These are phyloP conservation scores for Tetranychus urticae DNA, from an alignment of 1,140 invertebrate genomes.

Conservation along the genomic window DNA sequence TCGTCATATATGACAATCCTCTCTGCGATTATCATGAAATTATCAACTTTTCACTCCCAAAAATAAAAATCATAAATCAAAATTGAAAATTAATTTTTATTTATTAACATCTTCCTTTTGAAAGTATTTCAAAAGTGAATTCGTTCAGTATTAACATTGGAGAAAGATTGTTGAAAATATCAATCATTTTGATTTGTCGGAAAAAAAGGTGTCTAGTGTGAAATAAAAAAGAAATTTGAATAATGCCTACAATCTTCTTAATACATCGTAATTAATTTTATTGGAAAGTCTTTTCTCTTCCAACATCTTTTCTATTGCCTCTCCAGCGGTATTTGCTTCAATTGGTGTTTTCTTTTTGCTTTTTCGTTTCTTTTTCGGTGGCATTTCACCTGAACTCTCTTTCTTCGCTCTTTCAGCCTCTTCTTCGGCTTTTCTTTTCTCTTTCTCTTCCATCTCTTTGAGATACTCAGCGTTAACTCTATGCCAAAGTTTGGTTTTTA, in stretches of 20 bases:
- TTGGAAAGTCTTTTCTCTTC: constrained; percentile 80
- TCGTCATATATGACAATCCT: no score
- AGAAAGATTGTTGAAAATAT: no score
- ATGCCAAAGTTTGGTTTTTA: constrained; percentile 60
- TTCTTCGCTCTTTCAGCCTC: constrained; percentile 28
- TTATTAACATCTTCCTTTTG: no score
- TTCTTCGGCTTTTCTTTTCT: constrained; percentile 17
- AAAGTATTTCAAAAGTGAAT: no score
- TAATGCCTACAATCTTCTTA: constrained; percentile 24
- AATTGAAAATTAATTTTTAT: no score
- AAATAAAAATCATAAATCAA: no score
- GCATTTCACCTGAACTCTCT: constrained; percentile 7
- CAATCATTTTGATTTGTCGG: no score
- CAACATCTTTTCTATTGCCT: constrained; percentile 82
- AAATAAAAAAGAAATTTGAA: no score
- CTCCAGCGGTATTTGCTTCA: constrained; percentile 49
- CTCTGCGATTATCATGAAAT: no score
- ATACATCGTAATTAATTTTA: constrained; percentile 93
- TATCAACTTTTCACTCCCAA: no score
- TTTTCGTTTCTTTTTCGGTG: constrained; percentile 14
- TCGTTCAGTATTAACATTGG: no score
- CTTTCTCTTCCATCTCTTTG: constrained; percentile 37
- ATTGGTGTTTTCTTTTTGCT: constrained; percentile 27
- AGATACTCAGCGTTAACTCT: constrained; percentile 59
- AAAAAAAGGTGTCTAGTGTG: no score